phyloP scores from a whole-genome alignment of 1,140 invertebrate species.

The Conopomorpha cramerella region DNA sequence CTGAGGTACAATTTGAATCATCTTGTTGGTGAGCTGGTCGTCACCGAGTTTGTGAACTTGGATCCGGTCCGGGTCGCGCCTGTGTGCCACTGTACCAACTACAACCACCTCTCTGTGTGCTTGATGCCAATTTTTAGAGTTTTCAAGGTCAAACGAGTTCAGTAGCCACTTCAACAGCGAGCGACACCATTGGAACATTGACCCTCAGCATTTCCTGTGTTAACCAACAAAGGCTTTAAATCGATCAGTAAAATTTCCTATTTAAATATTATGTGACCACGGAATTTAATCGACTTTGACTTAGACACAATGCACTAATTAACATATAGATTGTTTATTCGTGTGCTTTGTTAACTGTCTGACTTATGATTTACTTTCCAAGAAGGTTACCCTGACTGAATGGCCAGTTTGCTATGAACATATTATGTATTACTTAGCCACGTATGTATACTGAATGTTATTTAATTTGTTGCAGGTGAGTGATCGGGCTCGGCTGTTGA shows the following conservation, averaged over 20 bases:
- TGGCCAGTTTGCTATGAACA: too few species aligned
- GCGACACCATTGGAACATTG: conserved; percentile 50
- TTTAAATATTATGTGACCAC: conserved; percentile 18
- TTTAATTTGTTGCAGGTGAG: conserved; percentile 35
- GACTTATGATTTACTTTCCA: conserved; percentile 12
- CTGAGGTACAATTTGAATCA: too few species aligned
- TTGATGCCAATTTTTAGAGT: conserved; percentile 38
- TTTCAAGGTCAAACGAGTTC: conserved; percentile 51
- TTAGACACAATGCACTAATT: conserved; percentile 34
- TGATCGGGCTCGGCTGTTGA: neutral
- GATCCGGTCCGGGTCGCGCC: too few species aligned
- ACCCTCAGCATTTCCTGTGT: conserved; percentile 46
- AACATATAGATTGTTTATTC: conserved; percentile 29
- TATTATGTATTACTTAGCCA: too few species aligned
- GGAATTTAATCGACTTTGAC: conserved; percentile 29
- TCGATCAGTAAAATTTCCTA: too few species aligned
- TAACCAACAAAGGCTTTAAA: too few species aligned
- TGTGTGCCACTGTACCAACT: too few species aligned
- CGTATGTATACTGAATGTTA: too few species aligned
- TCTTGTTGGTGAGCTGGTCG: too few species aligned
- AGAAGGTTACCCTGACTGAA: neutral
- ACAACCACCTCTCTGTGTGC: conserved; percentile 25
- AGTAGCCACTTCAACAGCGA: conserved; percentile 49
- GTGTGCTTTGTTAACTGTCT: conserved; percentile 16
- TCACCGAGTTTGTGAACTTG: conserved; percentile 8